phyloP scores from a whole-genome alignment of 1,140 invertebrate species.

The Drosophila ananassae region DNA sequence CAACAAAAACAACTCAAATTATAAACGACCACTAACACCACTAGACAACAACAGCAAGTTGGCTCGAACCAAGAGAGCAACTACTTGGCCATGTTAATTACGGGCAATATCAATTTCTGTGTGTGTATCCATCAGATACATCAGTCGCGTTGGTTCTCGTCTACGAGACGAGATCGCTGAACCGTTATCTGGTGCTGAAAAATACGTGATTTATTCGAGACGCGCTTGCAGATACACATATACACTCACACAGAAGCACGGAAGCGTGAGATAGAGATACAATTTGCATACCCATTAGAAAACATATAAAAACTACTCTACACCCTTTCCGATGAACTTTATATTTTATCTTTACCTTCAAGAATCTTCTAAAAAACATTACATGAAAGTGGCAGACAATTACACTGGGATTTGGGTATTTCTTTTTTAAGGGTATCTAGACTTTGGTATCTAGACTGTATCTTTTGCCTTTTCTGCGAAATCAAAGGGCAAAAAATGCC shows the following conservation, averaged over 20 bases:
- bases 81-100: constrained; percentile 57
- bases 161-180: constrained; percentile 42
- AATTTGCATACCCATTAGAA: constrained; percentile 34
- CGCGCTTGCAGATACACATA: constrained; percentile 35
- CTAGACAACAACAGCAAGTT: constrained; percentile 4
- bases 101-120: constrained; percentile 56
- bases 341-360: too few relatives aligned
- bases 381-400: too few relatives aligned
- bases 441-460: too few relatives aligned
- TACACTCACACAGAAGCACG: constrained; percentile 12
- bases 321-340: neutral
- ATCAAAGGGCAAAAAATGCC: too few relatives aligned
- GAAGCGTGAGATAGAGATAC: constrained; percentile 32
- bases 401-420: too few relatives aligned
- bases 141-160: constrained; percentile 30
- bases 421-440: too few relatives aligned
- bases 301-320: constrained; percentile 34
- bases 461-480: too few relatives aligned
- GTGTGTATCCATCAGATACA: constrained; percentile 54
- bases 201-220: constrained; percentile 65
- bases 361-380: too few relatives aligned
- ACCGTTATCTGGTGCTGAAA: constrained; percentile 59
- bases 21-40: neutral
- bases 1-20: constrained; percentile 11
- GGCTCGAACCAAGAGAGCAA: constrained; percentile 12